Evolutionary conservation across 2,113 vertebrate genomes (phyloP).

Genomic region (Excalfactoria chinensis): DNA sequence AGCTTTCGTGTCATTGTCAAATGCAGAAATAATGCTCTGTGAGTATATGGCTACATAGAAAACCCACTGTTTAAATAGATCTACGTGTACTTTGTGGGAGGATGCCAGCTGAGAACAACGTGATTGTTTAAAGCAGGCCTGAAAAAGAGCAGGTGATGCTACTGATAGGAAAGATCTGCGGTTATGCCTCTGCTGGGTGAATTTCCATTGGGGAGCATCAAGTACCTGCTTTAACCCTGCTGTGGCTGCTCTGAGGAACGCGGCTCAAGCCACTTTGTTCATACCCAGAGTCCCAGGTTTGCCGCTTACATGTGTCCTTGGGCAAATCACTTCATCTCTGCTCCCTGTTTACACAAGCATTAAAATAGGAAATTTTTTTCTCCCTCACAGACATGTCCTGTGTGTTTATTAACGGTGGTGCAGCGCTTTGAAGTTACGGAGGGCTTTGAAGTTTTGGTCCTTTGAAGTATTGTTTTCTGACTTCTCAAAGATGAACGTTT

Average conservation of each 20-base stretch:
- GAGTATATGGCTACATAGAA: background rate
- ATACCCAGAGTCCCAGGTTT: conserved; percentile 9
- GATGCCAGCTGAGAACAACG: background rate
- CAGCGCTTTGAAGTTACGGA: conserved; percentile 55
- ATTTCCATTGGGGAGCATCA: background rate
- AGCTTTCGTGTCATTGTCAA: background rate
- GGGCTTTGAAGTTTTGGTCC: conserved; percentile 65
- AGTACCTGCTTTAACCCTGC: background rate
- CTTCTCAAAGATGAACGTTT: conserved; percentile 55
- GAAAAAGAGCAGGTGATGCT: background rate
- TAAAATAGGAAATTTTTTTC: conserved; percentile 57
- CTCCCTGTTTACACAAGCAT: conserved; percentile 66
- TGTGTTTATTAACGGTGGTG: conserved; percentile 66
- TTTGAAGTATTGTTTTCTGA: conserved; percentile 73
- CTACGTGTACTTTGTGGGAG: background rate
- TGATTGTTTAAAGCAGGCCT: background rate
- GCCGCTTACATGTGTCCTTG: conserved; percentile 46
- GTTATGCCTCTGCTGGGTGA: background rate
- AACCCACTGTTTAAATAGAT: background rate
- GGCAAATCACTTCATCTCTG: conserved; percentile 55
- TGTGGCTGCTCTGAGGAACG: background rate
- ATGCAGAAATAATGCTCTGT: background rate
- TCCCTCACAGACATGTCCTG: conserved; percentile 62
- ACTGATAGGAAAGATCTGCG: background rate
- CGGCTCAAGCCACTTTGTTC: conserved; percentile 7